Evolutionary conservation across 2,888 invertebrate genomes (phyloP).

Genomic region (Didymodactylos carnosus): DNA sequence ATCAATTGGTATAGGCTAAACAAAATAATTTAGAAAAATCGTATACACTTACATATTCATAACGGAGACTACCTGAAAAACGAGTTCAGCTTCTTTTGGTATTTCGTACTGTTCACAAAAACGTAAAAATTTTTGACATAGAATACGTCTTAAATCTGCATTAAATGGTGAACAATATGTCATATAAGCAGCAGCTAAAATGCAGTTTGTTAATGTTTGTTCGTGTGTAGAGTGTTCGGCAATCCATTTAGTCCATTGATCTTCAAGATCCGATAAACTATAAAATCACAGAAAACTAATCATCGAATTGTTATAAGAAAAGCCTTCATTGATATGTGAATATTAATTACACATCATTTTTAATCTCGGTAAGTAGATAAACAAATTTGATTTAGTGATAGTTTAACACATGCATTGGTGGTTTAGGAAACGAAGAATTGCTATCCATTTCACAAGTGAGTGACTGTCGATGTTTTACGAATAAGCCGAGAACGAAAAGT

Average conservation of each 20-base stretch:
- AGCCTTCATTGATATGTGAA: neutral
- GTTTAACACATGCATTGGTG: too few relatives aligned
- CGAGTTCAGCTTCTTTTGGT: constrained; percentile 8
- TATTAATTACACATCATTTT: too few relatives aligned
- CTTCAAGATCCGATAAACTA: constrained; percentile 22
- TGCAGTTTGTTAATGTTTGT: constrained; percentile 25
- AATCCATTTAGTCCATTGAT: constrained; percentile 28
- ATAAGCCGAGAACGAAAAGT: too few relatives aligned
- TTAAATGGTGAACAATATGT: constrained; percentile 30
- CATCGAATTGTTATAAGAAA: neutral
- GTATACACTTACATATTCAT: neutral
- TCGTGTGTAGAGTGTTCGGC: constrained; percentile 11
- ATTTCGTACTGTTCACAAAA: constrained; percentile 7
- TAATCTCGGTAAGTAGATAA: too few relatives aligned
- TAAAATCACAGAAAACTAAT: neutral
- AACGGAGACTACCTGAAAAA: constrained; percentile 2
- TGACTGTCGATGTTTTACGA: too few relatives aligned
- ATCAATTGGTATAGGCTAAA: neutral
- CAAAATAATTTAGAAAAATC: neutral
- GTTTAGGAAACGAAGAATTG: too few relatives aligned
- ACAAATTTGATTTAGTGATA: neutral
- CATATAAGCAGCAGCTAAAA: constrained; percentile 30
- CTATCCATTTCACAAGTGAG: too few relatives aligned
- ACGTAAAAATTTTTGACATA: constrained; percentile 2
- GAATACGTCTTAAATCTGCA: constrained; percentile 25